These are phyloP conservation scores for Lydus trimaculatus DNA, from an alignment of 2,888 invertebrate genomes.

Conservation along the genomic window DNA sequence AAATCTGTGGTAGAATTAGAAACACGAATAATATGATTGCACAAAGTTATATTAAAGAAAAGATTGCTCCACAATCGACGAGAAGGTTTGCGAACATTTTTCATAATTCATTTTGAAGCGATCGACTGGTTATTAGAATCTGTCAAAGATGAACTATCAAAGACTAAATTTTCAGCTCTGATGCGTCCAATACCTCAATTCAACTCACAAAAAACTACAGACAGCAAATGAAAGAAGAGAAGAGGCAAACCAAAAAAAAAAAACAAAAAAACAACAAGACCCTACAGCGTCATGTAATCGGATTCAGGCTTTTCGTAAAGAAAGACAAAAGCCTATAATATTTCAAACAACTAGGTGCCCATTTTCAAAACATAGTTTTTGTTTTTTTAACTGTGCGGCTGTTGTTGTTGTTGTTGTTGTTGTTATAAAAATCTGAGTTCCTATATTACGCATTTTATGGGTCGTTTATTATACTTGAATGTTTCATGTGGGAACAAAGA, in stretches of 20 bases:
- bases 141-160: slow-evolving; percentile 5
- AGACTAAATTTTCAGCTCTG: slow-evolving; percentile 3
- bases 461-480: background rate
- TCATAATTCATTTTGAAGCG: slow-evolving; percentile 8
- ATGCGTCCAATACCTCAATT: slow-evolving; percentile 6
- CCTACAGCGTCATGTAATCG: background rate
- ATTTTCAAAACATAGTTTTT: background rate
- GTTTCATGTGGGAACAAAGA: slow-evolving; percentile 6
- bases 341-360: background rate
- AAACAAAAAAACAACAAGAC: background rate
- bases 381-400: background rate
- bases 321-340: background rate
- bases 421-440: background rate
- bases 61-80: background rate
- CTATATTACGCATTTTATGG: slow-evolving; percentile 9
- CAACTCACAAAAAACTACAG: background rate
- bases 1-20: background rate
- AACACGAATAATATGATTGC: background rate
- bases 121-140: slow-evolving; percentile 5
- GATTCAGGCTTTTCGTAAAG: background rate
- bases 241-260: too few relatives aligned
- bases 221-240: background rate
- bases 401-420: slow-evolving; percentile 2
- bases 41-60: slow-evolving; percentile 8
- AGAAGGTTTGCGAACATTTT: background rate